Percentiles rank a stretch among this genome's conserved stretches.
Conservation (phyloP, 2,888 invertebrate genomes). For the Gymnoscelis rufifasciata region DNA sequence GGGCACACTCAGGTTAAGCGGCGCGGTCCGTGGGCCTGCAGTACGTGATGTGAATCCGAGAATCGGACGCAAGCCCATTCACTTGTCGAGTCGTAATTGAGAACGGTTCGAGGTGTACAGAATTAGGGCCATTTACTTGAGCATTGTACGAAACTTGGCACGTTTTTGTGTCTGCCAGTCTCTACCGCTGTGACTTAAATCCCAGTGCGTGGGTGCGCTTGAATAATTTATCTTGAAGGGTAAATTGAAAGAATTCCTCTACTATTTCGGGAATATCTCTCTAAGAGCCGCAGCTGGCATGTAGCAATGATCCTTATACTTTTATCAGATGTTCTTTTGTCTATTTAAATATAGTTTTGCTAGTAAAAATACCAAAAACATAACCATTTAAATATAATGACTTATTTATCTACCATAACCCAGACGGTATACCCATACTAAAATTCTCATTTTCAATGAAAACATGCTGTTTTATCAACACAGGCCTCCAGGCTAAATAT, state of each 20-base stretch:
- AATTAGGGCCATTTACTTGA: slow-evolving; percentile 22
- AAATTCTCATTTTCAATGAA: not conserved
- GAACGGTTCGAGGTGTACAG: slow-evolving; percentile 23
- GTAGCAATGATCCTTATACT: not conserved
- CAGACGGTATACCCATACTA: too few relatives aligned
- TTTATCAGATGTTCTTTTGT: too few relatives aligned
- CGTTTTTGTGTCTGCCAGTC: slow-evolving; percentile 6
- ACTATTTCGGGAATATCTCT: not conserved
- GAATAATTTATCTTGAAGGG: not conserved
- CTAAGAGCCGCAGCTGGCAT: not conserved
- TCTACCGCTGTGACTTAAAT: not conserved
- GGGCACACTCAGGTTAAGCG: slow-evolving; percentile 19
- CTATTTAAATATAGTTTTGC: too few relatives aligned
- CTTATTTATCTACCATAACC: too few relatives aligned
- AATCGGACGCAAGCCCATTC: slow-evolving; percentile 9
- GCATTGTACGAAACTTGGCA: slow-evolving; percentile 4
- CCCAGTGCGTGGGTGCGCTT: not conserved
- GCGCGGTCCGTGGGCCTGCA: slow-evolving; percentile 5
- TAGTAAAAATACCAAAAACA: too few relatives aligned
- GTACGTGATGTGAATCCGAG: slow-evolving; percentile 26
- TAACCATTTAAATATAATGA: too few relatives aligned
- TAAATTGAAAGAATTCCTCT: not conserved
- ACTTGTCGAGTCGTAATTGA: slow-evolving; percentile 26
- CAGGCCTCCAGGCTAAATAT: not conserved
- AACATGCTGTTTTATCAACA: slow-evolving; percentile 9